Percentiles rank a stretch among this genome's conserved stretches.
These are phyloP conservation scores for Gymnogyps californianus DNA, from an alignment of 2,113 vertebrate species.

Conservation along the genomic window DNA sequence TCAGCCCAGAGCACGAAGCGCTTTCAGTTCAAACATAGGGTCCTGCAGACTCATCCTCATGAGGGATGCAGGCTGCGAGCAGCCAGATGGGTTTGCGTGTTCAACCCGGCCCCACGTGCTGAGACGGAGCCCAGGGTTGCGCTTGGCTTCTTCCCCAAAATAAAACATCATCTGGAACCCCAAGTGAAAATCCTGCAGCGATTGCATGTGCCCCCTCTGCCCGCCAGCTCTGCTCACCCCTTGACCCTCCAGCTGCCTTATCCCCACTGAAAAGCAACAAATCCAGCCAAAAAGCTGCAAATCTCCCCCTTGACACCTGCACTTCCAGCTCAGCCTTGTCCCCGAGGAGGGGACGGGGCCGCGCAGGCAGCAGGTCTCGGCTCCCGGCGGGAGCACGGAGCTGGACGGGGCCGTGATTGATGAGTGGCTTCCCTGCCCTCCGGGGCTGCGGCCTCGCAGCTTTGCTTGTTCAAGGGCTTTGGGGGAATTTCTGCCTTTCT, in stretches of 20 bases:
- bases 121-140: fast-evolving
- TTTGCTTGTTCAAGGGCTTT: not conserved
- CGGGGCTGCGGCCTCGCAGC: fast-evolving
- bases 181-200: not conserved
- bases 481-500: not conserved
- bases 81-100: not conserved
- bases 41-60: fast-evolving
- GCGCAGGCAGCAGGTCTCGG: not conserved
- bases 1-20: not conserved
- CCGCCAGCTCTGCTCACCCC: not conserved
- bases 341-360: not conserved
- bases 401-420: not conserved
- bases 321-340: not conserved
- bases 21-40: not conserved
- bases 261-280: fast-evolving
- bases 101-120: fast-evolving
- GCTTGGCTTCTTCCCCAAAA: not conserved
- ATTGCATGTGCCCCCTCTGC: fast-evolving
- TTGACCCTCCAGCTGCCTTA: not conserved
- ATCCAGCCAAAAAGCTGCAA: not conserved
- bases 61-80: not conserved
- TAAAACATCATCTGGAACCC: not conserved
- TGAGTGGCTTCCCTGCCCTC: not conserved
- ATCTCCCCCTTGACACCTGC: not conserved
- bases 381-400: fast-evolving